Evolutionary conservation across 2,888 invertebrate species (phyloP).

Genomic region (Leptogaster cylindrica): DNA sequence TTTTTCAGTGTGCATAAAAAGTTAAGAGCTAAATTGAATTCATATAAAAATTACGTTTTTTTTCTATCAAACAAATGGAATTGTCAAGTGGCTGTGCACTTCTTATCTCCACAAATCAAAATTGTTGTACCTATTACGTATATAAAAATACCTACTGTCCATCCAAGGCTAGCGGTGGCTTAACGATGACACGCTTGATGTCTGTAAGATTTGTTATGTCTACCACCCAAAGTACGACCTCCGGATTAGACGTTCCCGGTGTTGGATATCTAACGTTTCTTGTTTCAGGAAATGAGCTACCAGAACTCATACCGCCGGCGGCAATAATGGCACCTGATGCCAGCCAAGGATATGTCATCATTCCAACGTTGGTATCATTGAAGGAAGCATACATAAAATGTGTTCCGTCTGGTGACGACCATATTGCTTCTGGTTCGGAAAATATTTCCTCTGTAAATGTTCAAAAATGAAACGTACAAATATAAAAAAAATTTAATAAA

Average conservation of each 20-base stretch:
- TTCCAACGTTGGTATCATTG: slow-evolving; percentile 80
- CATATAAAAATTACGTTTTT: too few relatives aligned
- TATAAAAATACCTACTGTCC: slow-evolving; percentile 74
- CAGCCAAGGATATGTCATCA: slow-evolving; percentile 82
- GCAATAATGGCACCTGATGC: slow-evolving; percentile 72
- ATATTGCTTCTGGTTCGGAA: slow-evolving; percentile 79
- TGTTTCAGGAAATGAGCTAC: slow-evolving; percentile 78
- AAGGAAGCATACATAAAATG: slow-evolving; percentile 85
- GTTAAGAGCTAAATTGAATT: too few relatives aligned
- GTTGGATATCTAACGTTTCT: slow-evolving; percentile 84
- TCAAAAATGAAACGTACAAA: slow-evolving; percentile 24
- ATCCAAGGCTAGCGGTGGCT: slow-evolving; percentile 76
- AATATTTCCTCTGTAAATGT: slow-evolving; percentile 83
- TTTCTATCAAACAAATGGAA: too few relatives aligned
- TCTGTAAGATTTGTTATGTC: slow-evolving; percentile 73
- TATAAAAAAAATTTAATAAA: neutral
- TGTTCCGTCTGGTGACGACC: slow-evolving; percentile 84
- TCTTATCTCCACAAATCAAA: neutral
- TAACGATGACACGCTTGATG: slow-evolving; percentile 71
- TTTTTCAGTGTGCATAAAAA: too few relatives aligned
- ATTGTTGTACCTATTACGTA: neutral
- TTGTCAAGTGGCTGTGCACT: too few relatives aligned
- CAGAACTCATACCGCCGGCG: slow-evolving; percentile 64
- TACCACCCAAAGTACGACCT: slow-evolving; percentile 81
- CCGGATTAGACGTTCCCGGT: slow-evolving; percentile 86